A percentile compares a stretch with the other conserved stretches of the same genome.
Evolutionary conservation across 2,888 invertebrate species (phyloP).

Genomic region (Andrena haemorrhoa): DNA sequence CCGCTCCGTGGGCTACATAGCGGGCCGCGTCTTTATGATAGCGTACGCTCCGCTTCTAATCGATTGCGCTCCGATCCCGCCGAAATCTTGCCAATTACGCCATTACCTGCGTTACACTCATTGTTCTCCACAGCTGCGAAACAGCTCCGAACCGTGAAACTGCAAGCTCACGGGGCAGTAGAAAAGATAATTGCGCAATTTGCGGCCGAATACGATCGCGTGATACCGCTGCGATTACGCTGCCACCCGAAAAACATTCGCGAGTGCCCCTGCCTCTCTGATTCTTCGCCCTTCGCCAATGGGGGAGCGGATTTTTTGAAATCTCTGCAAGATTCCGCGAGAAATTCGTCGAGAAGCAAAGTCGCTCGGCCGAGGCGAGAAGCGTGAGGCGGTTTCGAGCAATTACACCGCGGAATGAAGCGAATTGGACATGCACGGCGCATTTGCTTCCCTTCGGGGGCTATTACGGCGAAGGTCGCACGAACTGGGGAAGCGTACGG

Average conservation of each 20-base stretch:
- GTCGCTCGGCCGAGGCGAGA: background rate
- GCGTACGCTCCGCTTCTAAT: slow-evolving; percentile 14
- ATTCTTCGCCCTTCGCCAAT: no score
- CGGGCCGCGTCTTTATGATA: slow-evolving; percentile 33
- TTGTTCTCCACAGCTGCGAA: background rate
- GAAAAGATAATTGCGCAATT: slow-evolving; percentile 17
- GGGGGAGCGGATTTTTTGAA: no score
- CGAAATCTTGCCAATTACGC: slow-evolving; percentile 15
- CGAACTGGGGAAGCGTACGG: slow-evolving; percentile 50
- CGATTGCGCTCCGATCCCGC: slow-evolving; percentile 15
- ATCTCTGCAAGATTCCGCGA: background rate
- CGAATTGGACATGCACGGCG: background rate
- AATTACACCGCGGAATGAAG: slow-evolving; percentile 29
- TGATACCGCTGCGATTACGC: slow-evolving; percentile 7
- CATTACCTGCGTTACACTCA: background rate
- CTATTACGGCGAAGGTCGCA: slow-evolving; percentile 52
- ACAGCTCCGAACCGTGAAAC: background rate
- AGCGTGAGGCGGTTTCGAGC: background rate
- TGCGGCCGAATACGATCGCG: slow-evolving; percentile 16
- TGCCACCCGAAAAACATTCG: background rate
- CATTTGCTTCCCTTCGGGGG: background rate
- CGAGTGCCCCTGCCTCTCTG: no score
- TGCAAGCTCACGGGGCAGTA: background rate
- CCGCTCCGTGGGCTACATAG: slow-evolving; percentile 33
- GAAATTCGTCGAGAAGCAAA: no score